phyloP scores from a whole-genome alignment of 2,113 vertebrate genomes.

The Apteryx owenii region DNA sequence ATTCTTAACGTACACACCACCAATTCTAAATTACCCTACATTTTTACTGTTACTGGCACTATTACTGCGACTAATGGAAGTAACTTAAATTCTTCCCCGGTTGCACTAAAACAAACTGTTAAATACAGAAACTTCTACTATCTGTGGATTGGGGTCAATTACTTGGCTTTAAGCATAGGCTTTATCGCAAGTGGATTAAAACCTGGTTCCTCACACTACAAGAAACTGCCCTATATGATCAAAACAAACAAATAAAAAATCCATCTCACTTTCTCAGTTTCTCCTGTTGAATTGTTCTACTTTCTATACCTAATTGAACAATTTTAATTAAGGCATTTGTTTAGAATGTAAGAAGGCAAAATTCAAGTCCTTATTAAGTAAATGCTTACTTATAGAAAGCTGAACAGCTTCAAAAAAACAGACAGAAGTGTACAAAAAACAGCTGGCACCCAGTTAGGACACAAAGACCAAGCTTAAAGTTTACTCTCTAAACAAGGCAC shows the following conservation, averaged over 20 bases:
- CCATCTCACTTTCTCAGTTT: not conserved
- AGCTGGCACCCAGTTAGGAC: not conserved
- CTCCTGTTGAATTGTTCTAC: not conserved
- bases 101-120: not conserved
- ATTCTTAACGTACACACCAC: not conserved
- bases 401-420: not conserved
- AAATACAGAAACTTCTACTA: not conserved
- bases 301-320: not conserved
- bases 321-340: not conserved
- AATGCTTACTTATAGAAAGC: not conserved
- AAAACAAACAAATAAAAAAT: not conserved
- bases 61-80: not conserved
- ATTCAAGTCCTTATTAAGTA: not conserved
- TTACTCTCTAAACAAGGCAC: not conserved
- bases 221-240: not conserved
- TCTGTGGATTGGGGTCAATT: not conserved
- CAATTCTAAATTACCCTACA: not conserved
- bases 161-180: not conserved
- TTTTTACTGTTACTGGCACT: not conserved
- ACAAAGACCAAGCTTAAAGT: not conserved
- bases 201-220: not conserved
- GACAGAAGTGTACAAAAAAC: not conserved
- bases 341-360: not conserved
- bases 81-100: not conserved
- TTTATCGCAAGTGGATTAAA: not conserved